These are phyloP conservation scores for Ctenodactylus gundi DNA, from an alignment of 2,113 vertebrate genomes.

Conservation along the genomic window DNA sequence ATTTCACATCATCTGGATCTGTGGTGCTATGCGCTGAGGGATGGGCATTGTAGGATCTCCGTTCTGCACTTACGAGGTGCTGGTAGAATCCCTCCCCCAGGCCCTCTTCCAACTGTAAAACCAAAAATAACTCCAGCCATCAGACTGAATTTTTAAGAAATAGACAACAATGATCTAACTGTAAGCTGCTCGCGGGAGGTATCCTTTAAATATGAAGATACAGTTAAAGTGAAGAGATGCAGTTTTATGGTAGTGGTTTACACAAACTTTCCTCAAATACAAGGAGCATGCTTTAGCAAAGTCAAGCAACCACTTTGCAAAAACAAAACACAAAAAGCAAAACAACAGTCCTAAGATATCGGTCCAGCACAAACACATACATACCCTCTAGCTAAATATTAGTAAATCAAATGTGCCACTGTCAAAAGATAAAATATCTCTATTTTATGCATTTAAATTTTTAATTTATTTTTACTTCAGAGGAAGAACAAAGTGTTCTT, in stretches of 20 bases:
- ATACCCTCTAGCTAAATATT: neutral
- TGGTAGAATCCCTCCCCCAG: neutral
- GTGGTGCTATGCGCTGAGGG: neutral
- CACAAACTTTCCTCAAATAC: no score
- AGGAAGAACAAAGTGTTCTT: neutral
- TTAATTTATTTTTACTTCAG: neutral
- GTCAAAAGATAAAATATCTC: neutral
- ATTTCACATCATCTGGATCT: neutral
- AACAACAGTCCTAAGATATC: no score
- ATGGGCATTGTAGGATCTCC: neutral
- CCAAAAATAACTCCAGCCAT: neutral
- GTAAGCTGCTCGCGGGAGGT: neutral
- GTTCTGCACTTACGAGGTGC: neutral
- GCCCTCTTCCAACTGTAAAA: neutral
- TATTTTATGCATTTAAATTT: neutral
- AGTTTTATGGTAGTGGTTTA: no score
- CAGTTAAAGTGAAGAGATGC: neutral
- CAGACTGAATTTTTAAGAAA: neutral
- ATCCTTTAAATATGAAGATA: neutral
- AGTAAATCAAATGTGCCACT: neutral
- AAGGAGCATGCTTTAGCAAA: no score
- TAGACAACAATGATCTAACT: neutral
- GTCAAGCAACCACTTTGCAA: no score
- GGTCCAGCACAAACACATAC: no score
- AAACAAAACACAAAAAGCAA: no score